These are phyloP conservation scores for Elgonia sp. DNA, from an alignment of 2,888 invertebrate genomes.

Conservation along the genomic window DNA sequence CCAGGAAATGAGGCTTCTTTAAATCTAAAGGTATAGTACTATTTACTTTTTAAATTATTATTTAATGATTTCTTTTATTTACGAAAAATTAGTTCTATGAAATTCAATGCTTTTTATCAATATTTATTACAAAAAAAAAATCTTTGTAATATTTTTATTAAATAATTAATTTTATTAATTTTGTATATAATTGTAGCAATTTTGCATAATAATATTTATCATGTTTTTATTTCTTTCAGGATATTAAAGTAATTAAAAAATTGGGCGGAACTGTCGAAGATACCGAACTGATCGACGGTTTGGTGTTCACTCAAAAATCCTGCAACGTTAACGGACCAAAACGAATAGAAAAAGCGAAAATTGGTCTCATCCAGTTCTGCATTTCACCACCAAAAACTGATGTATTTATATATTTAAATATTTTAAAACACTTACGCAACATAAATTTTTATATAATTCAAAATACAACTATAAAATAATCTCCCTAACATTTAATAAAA, in stretches of 20 bases:
- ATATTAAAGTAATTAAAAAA: conserved; percentile 98
- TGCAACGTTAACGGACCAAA: conserved; percentile 97
- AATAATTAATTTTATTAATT: neutral
- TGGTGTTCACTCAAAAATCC: conserved; percentile 96
- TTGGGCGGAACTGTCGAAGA: conserved; percentile 99
- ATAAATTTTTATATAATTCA: too few species aligned
- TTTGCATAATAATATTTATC: conserved; percentile 17
- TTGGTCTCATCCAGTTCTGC: conserved; percentile 99
- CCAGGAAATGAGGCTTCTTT: conserved; percentile 92
- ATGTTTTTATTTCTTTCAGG: conserved; percentile 85
- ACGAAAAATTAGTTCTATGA: too few species aligned
- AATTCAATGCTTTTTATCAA: too few species aligned
- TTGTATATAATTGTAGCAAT: neutral
- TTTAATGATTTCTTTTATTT: too few species aligned
- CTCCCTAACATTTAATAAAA: neutral
- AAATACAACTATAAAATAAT: neutral
- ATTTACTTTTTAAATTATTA: too few species aligned
- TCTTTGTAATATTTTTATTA: neutral
- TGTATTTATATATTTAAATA: conserved; percentile 88
- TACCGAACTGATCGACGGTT: conserved; percentile 97
- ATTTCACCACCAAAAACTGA: conserved; percentile 99
- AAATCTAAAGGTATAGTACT: conserved; percentile 90
- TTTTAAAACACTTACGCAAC: too few species aligned
- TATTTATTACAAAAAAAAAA: neutral
- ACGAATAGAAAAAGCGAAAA: conserved; percentile 98